Conservation (phyloP, 2,797 vertebrate genomes). For the Smutsia temminckii region DNA sequence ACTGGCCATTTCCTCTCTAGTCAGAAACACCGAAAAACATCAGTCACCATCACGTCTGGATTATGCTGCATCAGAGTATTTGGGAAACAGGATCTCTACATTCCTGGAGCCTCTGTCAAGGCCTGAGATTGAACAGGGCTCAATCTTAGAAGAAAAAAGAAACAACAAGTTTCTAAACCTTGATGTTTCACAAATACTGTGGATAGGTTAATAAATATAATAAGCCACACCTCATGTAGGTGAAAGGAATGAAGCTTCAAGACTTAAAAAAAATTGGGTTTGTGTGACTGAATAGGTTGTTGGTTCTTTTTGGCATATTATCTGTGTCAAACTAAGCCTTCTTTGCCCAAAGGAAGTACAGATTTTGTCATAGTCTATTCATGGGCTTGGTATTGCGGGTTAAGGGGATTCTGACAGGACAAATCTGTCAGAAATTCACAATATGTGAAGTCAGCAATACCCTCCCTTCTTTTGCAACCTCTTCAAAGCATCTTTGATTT, state of each 20-base stretch:
- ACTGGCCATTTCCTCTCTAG: background rate
- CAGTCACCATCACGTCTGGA: background rate
- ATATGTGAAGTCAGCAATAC: background rate
- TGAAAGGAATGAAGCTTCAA: background rate
- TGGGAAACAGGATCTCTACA: background rate
- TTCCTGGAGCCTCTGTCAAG: background rate
- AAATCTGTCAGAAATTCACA: background rate
- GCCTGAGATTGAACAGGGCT: background rate
- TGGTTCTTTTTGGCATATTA: background rate
- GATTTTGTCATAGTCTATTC: background rate
- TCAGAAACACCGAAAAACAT: background rate
- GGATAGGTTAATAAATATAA: background rate
- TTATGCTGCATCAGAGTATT: background rate
- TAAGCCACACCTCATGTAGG: background rate
- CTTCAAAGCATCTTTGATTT: slow-evolving; percentile 59
- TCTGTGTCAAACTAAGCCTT: background rate
- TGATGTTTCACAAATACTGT: background rate
- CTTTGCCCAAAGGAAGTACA: background rate
- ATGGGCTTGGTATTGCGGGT: background rate
- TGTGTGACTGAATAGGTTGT: background rate
- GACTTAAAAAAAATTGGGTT: background rate
- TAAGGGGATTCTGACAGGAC: background rate
- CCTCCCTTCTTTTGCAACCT: background rate
- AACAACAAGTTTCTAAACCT: background rate
- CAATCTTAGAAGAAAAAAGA: background rate